These are phyloP conservation scores for Biston stratarius DNA, from an alignment of 2,888 invertebrate species.

Conservation along the genomic window DNA sequence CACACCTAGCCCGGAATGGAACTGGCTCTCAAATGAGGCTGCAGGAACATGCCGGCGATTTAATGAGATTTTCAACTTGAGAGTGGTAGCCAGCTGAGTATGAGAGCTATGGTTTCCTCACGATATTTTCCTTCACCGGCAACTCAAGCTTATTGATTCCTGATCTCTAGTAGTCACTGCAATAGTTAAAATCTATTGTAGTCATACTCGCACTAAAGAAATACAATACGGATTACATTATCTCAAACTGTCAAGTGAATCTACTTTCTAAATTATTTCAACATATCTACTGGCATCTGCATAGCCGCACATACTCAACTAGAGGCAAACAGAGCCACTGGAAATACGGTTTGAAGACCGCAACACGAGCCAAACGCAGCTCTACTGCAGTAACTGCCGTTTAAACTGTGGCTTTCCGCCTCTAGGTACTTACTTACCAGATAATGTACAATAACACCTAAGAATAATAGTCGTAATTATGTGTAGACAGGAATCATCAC, in stretches of 20 bases:
- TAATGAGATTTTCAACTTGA: no score
- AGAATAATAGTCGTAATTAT: neutral
- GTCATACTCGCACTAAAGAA: neutral
- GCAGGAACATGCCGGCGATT: no score
- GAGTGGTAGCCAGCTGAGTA: no score
- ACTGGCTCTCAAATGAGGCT: no score
- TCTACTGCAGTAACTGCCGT: neutral
- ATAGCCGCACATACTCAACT: neutral
- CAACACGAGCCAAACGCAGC: neutral
- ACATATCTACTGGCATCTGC: neutral
- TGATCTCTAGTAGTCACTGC: neutral
- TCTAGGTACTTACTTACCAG: neutral
- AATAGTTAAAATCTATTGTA: neutral
- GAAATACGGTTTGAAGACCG: neutral
- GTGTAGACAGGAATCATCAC: neutral
- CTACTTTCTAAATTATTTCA: constrained; percentile 2
- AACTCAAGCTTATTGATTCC: no score
- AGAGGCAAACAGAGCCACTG: neutral
- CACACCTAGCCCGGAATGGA: no score
- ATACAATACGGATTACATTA: neutral
- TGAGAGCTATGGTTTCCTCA: no score
- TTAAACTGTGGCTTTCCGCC: neutral
- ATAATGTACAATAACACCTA: neutral
- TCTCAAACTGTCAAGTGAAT: neutral
- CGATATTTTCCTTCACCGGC: no score